Evolutionary conservation across 2,113 vertebrate species (phyloP), one percentile per base, ranked within the genome.

Genomic region (Ursus arctos): DNA sequence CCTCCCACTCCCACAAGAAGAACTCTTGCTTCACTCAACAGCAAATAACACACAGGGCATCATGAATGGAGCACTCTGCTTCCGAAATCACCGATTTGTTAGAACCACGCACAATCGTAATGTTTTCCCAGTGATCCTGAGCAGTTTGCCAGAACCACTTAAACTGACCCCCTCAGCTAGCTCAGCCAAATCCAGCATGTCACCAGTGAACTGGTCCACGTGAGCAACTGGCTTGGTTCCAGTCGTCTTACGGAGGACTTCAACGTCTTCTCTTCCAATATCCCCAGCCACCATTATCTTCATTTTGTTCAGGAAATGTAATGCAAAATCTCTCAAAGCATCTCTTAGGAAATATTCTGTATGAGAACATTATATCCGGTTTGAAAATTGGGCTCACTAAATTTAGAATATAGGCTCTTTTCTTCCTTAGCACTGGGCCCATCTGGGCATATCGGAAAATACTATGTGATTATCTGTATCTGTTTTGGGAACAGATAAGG

Each of bases 381-480:
- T 98, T 99, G 99, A 98, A 99, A 69, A 99, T 99, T 97, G 99
- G 99, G 65, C 99, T 99, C 88, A 99, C 98, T 98, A 99, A 96
- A 98, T 99, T 99, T 53, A 99, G 99, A 98, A 99, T 99, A 96
- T 99, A 99, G 26, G 99, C 99, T 71, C 99, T 98, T 95, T 99
- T 99, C 96, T 99, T 63, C 99, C 96, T 99, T 61, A 99, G 98
- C 7, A 99, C 99, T 14, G 99, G 99, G 99, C 99, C 99, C 99
- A 99, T 99, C 97, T 99, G 99, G 33, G 99, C 99, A 57, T 99
- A 99, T 99, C 99, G 2, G 99, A 99, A 96, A 99, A 99, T 89
- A 99, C 99, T n/a, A 99, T 99, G 96, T 99, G 99, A 99, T 99
- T 99, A 98, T 99, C 99, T 99, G 99, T 99, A 67, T 99, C 99